These are phyloP conservation scores for Bubalus kerabau DNA, from an alignment of 2,113 vertebrate genomes.

Conservation along the genomic window DNA sequence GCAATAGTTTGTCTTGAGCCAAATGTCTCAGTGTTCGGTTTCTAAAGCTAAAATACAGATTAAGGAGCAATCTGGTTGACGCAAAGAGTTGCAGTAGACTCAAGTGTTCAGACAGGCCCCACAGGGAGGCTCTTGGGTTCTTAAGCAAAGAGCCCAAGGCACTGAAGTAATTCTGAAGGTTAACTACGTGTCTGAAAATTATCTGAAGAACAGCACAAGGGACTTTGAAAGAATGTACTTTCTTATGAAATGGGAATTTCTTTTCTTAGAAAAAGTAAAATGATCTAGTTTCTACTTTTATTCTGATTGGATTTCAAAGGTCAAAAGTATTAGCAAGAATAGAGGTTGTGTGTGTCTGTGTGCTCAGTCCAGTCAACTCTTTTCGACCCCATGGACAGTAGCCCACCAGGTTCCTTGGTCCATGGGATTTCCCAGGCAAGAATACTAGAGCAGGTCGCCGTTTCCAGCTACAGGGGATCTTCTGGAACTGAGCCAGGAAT, in stretches of 20 bases:
- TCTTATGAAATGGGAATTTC: neutral
- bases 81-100: too few species aligned
- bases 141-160: neutral
- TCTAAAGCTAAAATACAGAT: neutral
- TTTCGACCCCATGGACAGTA: neutral
- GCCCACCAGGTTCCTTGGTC: neutral
- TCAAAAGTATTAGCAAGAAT: neutral
- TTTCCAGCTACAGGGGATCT: neutral
- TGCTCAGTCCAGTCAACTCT: neutral
- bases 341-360: neutral
- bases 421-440: neutral
- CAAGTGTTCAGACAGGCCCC: fast-evolving
- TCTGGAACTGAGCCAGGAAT: neutral
- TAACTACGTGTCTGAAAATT: neutral
- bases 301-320: neutral
- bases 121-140: neutral
- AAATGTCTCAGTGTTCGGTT: neutral
- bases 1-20: neutral
- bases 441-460: neutral
- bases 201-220: neutral
- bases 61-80: neutral
- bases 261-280: neutral
- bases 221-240: neutral
- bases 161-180: neutral
- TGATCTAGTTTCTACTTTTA: neutral